Conservation (phyloP, 2,888 invertebrate species). For the Epiblema foenella region DNA sequence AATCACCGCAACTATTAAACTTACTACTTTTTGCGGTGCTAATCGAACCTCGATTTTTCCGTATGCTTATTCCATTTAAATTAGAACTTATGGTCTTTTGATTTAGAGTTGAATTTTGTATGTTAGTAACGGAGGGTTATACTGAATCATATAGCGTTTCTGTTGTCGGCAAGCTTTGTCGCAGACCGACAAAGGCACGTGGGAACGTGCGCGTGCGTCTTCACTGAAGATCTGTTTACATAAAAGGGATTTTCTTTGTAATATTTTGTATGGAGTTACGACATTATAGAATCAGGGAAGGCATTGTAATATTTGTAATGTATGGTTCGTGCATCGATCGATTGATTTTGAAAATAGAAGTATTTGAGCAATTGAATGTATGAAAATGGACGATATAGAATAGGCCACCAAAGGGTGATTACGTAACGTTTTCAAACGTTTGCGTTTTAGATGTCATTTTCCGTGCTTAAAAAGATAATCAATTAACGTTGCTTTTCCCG, state of each 20-base stretch:
- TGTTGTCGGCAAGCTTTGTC: constrained; percentile 81
- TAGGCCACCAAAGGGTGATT: no score
- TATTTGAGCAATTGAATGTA: constrained; percentile 34
- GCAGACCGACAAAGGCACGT: constrained; percentile 82
- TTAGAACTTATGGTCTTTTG: constrained; percentile 48
- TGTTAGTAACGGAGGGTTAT: constrained; percentile 33
- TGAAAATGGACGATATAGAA: constrained; percentile 14
- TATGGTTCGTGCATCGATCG: constrained; percentile 71
- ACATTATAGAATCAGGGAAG: background rate
- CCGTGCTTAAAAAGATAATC: no score
- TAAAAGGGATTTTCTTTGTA: background rate
- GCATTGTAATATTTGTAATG: constrained; percentile 59
- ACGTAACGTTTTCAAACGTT: no score
- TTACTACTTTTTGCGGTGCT: constrained; percentile 52
- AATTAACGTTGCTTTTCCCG: no score
- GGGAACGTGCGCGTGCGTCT: constrained; percentile 80
- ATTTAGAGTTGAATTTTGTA: constrained; percentile 44
- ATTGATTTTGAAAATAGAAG: constrained; percentile 49
- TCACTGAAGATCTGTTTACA: constrained; percentile 52
- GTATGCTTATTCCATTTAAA: constrained; percentile 39
- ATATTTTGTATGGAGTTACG: constrained; percentile 5
- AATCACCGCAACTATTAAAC: constrained; percentile 25
- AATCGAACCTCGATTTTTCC: constrained; percentile 62
- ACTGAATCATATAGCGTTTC: constrained; percentile 62
- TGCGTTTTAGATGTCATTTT: no score